Evolutionary conservation across 2,888 invertebrate species (phyloP).

Genomic region (Salticus scenicus): DNA sequence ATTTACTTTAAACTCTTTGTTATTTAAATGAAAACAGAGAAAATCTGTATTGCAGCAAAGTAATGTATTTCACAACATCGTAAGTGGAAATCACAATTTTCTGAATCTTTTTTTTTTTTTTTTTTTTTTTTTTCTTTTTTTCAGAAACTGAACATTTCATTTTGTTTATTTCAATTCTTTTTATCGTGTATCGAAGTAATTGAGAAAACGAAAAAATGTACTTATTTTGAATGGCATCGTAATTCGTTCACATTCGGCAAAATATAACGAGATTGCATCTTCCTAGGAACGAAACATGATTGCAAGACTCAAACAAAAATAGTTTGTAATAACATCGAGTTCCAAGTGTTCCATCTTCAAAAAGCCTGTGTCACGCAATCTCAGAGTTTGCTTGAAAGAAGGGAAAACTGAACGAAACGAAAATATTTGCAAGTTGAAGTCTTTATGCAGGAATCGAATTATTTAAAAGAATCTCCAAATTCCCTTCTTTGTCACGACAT

Average conservation of each 20-base stretch:
- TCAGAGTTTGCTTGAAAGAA: not conserved
- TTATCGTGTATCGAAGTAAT: not conserved
- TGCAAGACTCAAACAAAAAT: not conserved
- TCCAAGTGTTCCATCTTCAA: slow-evolving; percentile 3
- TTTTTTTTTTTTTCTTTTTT: no score
- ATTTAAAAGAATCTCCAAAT: not conserved
- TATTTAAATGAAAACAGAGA: no score
- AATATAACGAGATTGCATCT: slow-evolving; percentile 8
- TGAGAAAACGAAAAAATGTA: not conserved
- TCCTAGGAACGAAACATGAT: not conserved
- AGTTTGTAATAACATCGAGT: slow-evolving; percentile 5
- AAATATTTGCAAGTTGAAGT: slow-evolving; percentile 14
- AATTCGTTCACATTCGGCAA: not conserved
- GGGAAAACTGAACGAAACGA: not conserved
- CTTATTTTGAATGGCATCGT: not conserved
- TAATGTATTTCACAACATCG: no score
- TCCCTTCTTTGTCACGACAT: not conserved
- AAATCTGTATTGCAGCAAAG: no score
- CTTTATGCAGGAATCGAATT: not conserved
- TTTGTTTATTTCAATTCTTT: not conserved
- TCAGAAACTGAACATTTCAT: no score
- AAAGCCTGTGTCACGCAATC: not conserved
- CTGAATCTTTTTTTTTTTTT: no score
- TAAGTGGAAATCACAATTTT: no score
- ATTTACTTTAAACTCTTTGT: no score